Conservation (phyloP, 2,888 invertebrate species). For the Malachius bipustulatus region DNA sequence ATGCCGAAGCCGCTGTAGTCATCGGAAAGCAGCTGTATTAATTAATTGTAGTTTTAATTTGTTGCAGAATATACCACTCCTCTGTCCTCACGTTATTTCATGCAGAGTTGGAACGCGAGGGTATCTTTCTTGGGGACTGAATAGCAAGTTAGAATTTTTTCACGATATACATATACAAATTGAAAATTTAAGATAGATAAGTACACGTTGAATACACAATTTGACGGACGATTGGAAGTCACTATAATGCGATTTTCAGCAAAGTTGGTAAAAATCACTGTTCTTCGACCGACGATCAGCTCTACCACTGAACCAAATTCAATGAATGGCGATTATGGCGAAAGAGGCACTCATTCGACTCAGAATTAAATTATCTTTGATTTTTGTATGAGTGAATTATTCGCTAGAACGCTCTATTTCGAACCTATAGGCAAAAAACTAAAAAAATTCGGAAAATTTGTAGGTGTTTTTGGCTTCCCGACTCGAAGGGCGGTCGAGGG, state of each 20-base stretch:
- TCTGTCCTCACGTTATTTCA: not conserved
- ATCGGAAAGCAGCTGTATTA: too few relatives aligned
- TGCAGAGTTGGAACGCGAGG: constrained; percentile 1
- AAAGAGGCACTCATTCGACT: not conserved
- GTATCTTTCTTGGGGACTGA: not conserved
- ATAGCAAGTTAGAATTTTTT: not conserved
- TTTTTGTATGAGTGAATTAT: not conserved
- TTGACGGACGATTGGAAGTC: constrained; percentile 2
- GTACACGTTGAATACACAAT: constrained; percentile 1
- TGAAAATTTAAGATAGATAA: constrained; percentile 2
- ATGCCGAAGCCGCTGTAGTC: too few relatives aligned
- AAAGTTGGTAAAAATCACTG: constrained; percentile 2
- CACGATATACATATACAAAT: not conserved
- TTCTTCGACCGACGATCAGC: not conserved
- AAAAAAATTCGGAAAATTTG: not conserved
- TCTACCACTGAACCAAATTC: not conserved
- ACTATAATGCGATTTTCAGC: not conserved
- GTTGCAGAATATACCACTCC: not conserved
- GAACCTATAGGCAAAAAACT: constrained; percentile 1
- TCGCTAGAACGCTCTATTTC: not conserved
- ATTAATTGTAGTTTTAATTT: not conserved
- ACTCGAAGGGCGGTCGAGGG: not conserved
- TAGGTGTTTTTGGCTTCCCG: not conserved
- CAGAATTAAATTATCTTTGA: not conserved
- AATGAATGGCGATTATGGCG: too few relatives aligned